Evolutionary conservation across 2,113 vertebrate genomes (phyloP), one percentile per base, ranked within the genome.

Genomic region (Aphyosemion australe): DNA sequence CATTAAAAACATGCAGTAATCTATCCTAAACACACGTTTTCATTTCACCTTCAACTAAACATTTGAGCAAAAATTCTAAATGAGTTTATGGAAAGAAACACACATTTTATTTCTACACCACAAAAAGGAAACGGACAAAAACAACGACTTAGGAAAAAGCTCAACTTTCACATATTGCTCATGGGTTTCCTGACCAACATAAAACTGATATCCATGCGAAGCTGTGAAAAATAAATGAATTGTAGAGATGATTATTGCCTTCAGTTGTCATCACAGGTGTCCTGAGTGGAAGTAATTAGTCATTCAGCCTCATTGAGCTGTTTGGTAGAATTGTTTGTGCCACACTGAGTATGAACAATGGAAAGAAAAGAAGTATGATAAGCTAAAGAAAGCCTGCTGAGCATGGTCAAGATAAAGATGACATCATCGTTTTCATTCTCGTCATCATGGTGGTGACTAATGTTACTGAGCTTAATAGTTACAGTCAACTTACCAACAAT

Each of bases 311-410:
- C 26, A 45, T 42, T 70, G 13, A 45, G 55, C 39, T 57, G 26
- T 11, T 53, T 37, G 18, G 3, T 64, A 49, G 31, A 5, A 12
- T 52, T 61, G 20, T 32, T 55, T 72, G 45, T 54, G 18, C 20
- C 47, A 54, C n/a, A 64, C 13, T 48, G 58, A 68, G 14, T 21
- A 21, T 59, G 37, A 11, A 43, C 32, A 39, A 57, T n/a, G 18
- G 31, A 39, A 49, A 49, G 19, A 45, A 71, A 55, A 71, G 32
- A 62, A 11, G 66, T 16, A 7, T 42, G 34, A 62, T 68, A 18
- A 72, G 52, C 26, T 39, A 67, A 16, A 39, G 32, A 49, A 55
- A 45, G 37, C 5, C 20, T 64, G 26, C 37, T 14, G 11, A 61
- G 14, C 31, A 13, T 41, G 4, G 20, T 19, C 19, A 48, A 43